Evolutionary conservation across 2,888 invertebrate genomes (phyloP), one percentile per base, ranked within the genome.

Genomic region (Cyaniris semiargus): DNA sequence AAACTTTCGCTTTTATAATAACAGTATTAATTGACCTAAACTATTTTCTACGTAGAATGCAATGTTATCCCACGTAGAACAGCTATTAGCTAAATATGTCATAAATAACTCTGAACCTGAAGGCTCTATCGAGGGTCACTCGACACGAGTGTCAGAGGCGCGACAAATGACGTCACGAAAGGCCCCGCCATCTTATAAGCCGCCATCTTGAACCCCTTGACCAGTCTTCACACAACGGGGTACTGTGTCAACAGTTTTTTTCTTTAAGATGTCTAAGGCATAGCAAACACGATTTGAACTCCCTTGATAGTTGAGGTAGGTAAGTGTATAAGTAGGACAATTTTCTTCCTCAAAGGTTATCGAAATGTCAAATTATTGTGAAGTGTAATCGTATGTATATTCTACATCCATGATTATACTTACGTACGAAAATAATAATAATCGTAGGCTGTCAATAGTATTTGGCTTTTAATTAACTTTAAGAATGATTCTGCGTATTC

Each of bases 121-220:
- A 23, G 60, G 23, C 60, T 66, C 4, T 66, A 31, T 66, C 66
- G 66, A 66, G 66, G 31, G 66, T 31, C 66, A 18, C 27, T 6
- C 27, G 15, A 23, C 23, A 66, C 4, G 66, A 66, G 66, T 10
- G 15, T 15, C 66, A 27, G 23, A 60, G 66, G 66, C 66, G 66
- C 7, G 66, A 66, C 15, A 66, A 66, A 66, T 66, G 66, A 66
- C 66, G 66, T 31, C 66, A 31, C 27, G 27, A 66, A 31, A 66
- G 5, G 15, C 27, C 66, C 21, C 21, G 58, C 21, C n/a, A 13
- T 13, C 48, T 44, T 44, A 44, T 7, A 44, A 44, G 44, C 44
- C 44, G 48, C 48, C 48, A 53, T 31, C 66, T 66, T 66, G 66
- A 66, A 66, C 66, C 66, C 15, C 66, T 66, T 66, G 66, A 66